Conservation (phyloP, 1,140 invertebrate genomes). For the Drosophila athabasca region DNA sequence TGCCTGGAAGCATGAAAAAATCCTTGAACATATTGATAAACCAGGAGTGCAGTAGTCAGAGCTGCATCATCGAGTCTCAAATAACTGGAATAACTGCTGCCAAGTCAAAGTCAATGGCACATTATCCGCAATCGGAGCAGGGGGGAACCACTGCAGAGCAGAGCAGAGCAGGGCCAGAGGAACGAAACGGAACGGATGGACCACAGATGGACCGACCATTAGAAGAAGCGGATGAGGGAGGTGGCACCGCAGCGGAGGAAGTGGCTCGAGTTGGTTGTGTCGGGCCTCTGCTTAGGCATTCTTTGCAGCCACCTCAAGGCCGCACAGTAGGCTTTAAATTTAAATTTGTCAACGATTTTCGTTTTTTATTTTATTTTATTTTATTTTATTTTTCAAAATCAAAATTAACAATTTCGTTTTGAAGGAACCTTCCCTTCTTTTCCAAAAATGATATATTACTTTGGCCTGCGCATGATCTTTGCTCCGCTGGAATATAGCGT, state of each 20-base stretch:
- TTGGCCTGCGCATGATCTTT: conserved; percentile 19
- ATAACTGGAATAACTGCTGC: too few species aligned
- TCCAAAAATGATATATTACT: neutral
- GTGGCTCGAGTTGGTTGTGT: conserved; percentile 31
- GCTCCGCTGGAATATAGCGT: conserved; percentile 26
- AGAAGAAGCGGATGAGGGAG: conserved; percentile 22
- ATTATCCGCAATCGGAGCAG: neutral
- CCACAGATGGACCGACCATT: conserved; percentile 27
- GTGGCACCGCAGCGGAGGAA: conserved; percentile 13
- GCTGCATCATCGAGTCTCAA: conserved; percentile 42
- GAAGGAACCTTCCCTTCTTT: neutral
- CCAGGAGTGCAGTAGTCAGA: conserved; percentile 70
- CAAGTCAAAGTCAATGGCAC: too few species aligned
- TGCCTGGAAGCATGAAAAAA: conserved; percentile 73
- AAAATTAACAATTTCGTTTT: too few species aligned
- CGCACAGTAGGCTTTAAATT: conserved; percentile 26
- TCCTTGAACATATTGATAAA: conserved; percentile 77
- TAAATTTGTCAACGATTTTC: too few species aligned
- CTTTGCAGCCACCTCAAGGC: conserved; percentile 34
- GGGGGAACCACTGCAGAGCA: neutral
- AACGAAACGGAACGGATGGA: neutral
- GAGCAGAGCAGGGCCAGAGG: neutral
- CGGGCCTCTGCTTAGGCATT: conserved; percentile 39
- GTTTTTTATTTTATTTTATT: too few species aligned
- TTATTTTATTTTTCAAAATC: too few species aligned